Evolutionary conservation across 1,140 invertebrate species (phyloP).

Genomic region (Chrysopa pallens): DNA sequence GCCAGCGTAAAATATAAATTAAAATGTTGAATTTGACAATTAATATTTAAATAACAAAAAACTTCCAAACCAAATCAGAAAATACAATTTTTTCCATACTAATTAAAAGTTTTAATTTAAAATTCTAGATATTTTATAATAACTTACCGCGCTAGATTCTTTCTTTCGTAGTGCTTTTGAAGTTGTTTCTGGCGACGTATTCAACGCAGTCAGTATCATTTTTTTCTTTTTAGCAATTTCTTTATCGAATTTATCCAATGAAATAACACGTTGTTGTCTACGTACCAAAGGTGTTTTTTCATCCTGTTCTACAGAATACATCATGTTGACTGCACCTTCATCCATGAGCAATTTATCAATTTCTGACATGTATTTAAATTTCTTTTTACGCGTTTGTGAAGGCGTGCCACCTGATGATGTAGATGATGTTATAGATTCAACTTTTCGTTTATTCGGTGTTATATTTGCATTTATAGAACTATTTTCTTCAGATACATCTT

Average conservation of each 20-base stretch:
- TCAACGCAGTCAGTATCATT: slow-evolving; percentile 19
- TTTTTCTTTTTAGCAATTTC: slow-evolving; percentile 31
- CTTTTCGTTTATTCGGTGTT: not conserved
- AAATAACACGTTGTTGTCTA: slow-evolving; percentile 20
- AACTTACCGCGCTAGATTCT: slow-evolving; percentile 5
- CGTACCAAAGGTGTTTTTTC: slow-evolving; percentile 16
- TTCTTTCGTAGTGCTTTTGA: slow-evolving; percentile 18
- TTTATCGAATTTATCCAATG: slow-evolving; percentile 28
- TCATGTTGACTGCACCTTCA: slow-evolving; percentile 69
- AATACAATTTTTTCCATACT: too few relatives aligned
- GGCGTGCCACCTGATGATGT: slow-evolving; percentile 3
- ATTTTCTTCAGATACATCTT: not conserved
- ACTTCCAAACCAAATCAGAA: too few relatives aligned
- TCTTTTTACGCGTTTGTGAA: slow-evolving; percentile 17
- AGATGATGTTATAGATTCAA: slow-evolving; percentile 16
- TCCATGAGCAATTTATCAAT: slow-evolving; percentile 61
- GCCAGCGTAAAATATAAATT: too few relatives aligned
- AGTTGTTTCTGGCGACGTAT: slow-evolving; percentile 14
- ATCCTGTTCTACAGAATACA: slow-evolving; percentile 52
- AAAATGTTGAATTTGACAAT: too few relatives aligned
- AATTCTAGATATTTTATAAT: too few relatives aligned
- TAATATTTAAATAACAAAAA: too few relatives aligned
- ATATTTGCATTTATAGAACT: not conserved
- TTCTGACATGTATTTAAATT: slow-evolving; percentile 38
- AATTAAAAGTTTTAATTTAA: too few relatives aligned